These are phyloP conservation scores for Romanogobio albipinnatus DNA, from an alignment of 2,113 vertebrate species.

Conservation along the genomic window DNA sequence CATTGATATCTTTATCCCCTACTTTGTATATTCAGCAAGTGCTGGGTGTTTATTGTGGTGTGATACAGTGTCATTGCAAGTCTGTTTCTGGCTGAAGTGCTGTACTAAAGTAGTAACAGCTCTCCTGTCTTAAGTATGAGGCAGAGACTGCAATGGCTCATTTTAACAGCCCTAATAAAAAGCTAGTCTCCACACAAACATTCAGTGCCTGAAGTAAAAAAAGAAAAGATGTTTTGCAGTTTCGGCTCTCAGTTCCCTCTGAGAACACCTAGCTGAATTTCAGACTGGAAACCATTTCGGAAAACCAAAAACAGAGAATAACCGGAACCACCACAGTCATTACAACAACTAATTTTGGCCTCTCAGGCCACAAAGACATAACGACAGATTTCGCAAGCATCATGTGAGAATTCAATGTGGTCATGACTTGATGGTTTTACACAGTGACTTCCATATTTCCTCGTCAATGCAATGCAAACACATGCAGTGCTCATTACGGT, in stretches of 20 bases:
- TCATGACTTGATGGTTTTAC: neutral
- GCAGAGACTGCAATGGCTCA: slow-evolving; percentile 30
- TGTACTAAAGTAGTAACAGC: slow-evolving; percentile 38
- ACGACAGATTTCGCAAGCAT: neutral
- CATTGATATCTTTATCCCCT: slow-evolving; percentile 11
- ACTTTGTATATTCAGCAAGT: slow-evolving; percentile 18
- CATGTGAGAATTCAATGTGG: neutral
- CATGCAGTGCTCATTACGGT: neutral
- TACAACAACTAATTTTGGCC: neutral
- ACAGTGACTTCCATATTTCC: neutral
- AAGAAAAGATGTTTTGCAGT: neutral
- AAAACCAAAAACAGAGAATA: neutral
- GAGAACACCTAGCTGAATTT: neutral
- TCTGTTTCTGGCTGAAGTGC: slow-evolving; percentile 6
- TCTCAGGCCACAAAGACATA: neutral
- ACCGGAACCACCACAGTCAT: neutral
- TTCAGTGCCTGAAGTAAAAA: slow-evolving; percentile 15
- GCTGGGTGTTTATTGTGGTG: slow-evolving; percentile 19
- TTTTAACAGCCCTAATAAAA: slow-evolving; percentile 47
- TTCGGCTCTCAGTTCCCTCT: slow-evolving; percentile 1
- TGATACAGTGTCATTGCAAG: slow-evolving; percentile 20
- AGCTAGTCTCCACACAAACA: slow-evolving; percentile 37
- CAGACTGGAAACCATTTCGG: neutral
- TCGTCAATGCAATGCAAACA: neutral
- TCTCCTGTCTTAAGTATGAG: slow-evolving; percentile 34